A percentile compares a stretch with the other conserved stretches of the same genome.
Conservation (phyloP, 2,888 invertebrate species). For the Protula sp. region DNA sequence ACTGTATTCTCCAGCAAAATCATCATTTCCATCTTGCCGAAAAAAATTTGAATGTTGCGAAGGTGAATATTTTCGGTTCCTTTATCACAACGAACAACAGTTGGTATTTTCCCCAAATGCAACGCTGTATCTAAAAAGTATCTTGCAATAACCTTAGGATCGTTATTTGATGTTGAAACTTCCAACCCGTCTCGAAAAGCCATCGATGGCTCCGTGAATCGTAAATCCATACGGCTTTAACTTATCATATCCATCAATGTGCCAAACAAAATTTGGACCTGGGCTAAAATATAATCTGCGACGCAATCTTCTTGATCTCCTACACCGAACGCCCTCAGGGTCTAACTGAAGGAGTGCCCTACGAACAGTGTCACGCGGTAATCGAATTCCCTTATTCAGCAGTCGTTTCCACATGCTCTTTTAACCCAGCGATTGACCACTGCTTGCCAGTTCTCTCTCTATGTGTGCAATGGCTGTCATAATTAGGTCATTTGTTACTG, state of each 20-base stretch:
- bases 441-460: too few species aligned
- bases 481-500: too few species aligned
- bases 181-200: neutral
- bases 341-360: too few species aligned
- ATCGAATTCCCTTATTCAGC: too few species aligned
- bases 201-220: neutral
- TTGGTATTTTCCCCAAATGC: neutral
- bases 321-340: too few species aligned
- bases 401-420: too few species aligned
- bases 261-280: neutral
- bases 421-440: too few species aligned
- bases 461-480: too few species aligned
- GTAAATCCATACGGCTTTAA: neutral
- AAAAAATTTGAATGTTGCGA: neutral
- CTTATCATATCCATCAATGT: neutral
- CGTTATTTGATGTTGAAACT: neutral
- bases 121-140: neutral
- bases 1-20: neutral
- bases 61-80: neutral
- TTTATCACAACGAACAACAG: neutral
- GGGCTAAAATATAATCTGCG: neutral
- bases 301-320: too few species aligned
- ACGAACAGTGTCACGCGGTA: too few species aligned
- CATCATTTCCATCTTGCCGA: neutral
- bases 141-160: neutral